Evolutionary conservation across 2,797 vertebrate genomes (phyloP), one percentile per base, ranked within the genome.

Genomic region (Melopsittacus undulatus): DNA sequence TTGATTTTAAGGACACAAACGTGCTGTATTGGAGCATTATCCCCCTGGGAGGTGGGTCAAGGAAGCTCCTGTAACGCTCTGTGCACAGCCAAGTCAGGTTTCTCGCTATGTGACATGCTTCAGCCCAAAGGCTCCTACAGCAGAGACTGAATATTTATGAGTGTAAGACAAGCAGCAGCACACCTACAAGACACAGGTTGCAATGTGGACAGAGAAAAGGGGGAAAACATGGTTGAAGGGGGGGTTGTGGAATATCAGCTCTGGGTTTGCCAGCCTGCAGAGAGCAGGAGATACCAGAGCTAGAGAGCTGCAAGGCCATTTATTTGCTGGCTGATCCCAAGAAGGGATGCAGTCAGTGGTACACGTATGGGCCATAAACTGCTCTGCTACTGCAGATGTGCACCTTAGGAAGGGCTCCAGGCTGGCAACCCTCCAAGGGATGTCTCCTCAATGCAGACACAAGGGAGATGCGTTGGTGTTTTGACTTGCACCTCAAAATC

Each of bases 121-220:
- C 91, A 89, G 70, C 87, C 85, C 87, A 74, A 48, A 87, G 77
- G 57, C 83, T 95, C 54, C 85, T 66, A 11, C 75, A 83, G 83
- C 75, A 79, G 40, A 64, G 6, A 0, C 70, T 95, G 94, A 96
- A 96, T 97, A 96, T 97, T 97, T 93, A 96, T 89, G 78, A 94
- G 63, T 6, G 29, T 27, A 45, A 90, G 90, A 89, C 77, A 95
- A 91, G 89, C 87, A 96, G 76, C 90, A 87, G 93, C 87, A 87
- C 46, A 46, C 51, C 90, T 92, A 82, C 94, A 90, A 48, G 46
- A 78, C 80, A 79, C 43, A 73, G 80, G 80, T 34, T 72, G 75
- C 81, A 83, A 57, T 59, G 56, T 86, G 89, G 90, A 22, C 83
- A 90, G 80, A 91, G 43, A 42, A 92, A 70, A 84, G 27, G 20